Evolutionary conservation across 2,888 invertebrate genomes (phyloP).

Genomic region (Heliconius ethilla): DNA sequence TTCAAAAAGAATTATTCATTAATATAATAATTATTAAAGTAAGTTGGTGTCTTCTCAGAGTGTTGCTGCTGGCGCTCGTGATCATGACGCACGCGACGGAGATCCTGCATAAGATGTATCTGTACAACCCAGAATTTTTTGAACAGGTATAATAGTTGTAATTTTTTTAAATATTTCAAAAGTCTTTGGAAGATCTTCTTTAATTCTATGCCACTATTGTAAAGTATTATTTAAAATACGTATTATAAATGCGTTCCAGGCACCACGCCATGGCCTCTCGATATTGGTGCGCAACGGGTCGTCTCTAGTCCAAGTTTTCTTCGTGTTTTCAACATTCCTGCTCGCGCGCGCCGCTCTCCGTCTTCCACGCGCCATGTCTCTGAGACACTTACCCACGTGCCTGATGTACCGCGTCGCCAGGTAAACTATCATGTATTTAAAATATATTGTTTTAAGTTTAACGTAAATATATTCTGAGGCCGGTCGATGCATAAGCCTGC

Average conservation of each 20-base stretch:
- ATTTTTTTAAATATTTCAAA: no score
- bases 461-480: no score
- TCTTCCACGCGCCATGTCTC: slow-evolving; percentile 47
- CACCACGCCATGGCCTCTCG: slow-evolving; percentile 53
- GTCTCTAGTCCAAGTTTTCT: slow-evolving; percentile 61
- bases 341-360: slow-evolving; percentile 63
- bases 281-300: slow-evolving; percentile 66
- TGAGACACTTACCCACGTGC: slow-evolving; percentile 54
- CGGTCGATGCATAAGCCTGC: no score
- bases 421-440: slow-evolving; percentile 44
- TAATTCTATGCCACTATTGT: no score
- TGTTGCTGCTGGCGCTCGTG: slow-evolving; percentile 56
- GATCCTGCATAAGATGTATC: slow-evolving; percentile 58
- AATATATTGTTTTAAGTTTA: no score
- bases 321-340: slow-evolving; percentile 65
- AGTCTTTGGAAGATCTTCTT: no score
- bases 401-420: slow-evolving; percentile 57
- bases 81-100: slow-evolving; percentile 59
- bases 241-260: slow-evolving; percentile 45
- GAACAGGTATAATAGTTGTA: slow-evolving; percentile 52
- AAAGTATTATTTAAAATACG: neutral
- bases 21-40: neutral
- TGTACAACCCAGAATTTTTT: slow-evolving; percentile 59
- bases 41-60: slow-evolving; percentile 49
- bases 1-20: neutral